Percentiles rank a stretch among this genome's conserved stretches.
These are phyloP conservation scores for Zeus faber DNA, from an alignment of 2,113 vertebrate species.

Conservation along the genomic window DNA sequence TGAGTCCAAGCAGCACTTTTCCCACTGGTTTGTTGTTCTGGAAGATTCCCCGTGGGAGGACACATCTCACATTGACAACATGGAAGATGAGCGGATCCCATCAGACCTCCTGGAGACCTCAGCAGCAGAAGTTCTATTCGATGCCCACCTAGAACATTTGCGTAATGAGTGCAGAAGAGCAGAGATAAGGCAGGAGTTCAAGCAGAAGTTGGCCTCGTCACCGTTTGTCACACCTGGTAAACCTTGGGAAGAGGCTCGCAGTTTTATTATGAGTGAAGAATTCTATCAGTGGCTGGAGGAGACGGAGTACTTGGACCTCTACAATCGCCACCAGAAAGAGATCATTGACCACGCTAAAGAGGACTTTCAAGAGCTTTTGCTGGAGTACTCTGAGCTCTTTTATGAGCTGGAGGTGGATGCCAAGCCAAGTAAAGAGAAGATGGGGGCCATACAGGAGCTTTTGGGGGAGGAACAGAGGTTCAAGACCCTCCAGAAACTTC, in stretches of 20 bases:
- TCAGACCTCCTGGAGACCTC: constrained; percentile 89
- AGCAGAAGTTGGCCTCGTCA: constrained; percentile 85
- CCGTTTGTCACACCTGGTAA: constrained; percentile 94
- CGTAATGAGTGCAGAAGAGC: constrained; percentile 85
- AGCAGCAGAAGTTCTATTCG: constrained; percentile 84
- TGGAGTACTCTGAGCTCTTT: constrained; percentile 97
- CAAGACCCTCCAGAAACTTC: constrained; percentile 91
- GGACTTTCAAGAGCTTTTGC: constrained; percentile 93
- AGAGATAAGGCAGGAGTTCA: constrained; percentile 89
- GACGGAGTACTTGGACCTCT: constrained; percentile 89
- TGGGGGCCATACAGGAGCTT: constrained; percentile 97
- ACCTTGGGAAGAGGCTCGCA: constrained; percentile 95
- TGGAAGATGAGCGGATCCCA: constrained; percentile 88
- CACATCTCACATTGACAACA: constrained; percentile 85
- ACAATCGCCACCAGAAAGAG: constrained; percentile 92
- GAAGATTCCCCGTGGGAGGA: constrained; percentile 95
- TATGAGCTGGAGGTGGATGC: constrained; percentile 96
- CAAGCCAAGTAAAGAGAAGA: constrained; percentile 98
- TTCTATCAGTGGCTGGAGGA: constrained; percentile 97
- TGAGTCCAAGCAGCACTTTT: constrained; percentile 89
- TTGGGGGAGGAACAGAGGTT: constrained; percentile 92
- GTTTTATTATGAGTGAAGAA: constrained; percentile 97
- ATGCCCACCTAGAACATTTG: constrained; percentile 87
- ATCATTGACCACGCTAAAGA: constrained; percentile 96
- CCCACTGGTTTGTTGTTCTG: constrained; percentile 92